These are phyloP conservation scores for Myotis findleyi DNA, from an alignment of 2,797 vertebrate genomes.

Conservation along the genomic window DNA sequence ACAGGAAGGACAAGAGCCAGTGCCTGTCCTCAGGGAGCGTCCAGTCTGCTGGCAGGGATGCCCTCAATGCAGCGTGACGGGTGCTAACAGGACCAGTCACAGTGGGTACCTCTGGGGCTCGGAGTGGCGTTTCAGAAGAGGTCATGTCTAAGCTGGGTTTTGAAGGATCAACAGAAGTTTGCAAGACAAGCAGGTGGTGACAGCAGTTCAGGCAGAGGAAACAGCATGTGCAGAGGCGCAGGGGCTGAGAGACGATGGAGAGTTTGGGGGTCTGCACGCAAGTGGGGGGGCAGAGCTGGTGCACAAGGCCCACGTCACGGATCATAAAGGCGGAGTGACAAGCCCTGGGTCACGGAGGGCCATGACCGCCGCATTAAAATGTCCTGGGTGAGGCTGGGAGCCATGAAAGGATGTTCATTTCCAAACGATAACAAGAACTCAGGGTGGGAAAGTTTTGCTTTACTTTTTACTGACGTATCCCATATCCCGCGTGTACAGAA, in stretches of 20 bases:
- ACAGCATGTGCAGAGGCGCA: background rate
- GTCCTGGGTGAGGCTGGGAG: background rate
- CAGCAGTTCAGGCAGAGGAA: background rate
- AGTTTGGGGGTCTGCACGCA: background rate
- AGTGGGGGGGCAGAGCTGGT: too few species aligned
- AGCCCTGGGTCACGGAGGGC: rapidly evolving
- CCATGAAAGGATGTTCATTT: background rate
- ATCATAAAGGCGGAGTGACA: rapidly evolving
- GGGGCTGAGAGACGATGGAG: background rate
- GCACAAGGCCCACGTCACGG: background rate
- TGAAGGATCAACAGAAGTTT: background rate
- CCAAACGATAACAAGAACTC: conserved; percentile 17
- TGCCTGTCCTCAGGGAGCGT: background rate
- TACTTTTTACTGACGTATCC: background rate
- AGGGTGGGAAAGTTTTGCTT: background rate
- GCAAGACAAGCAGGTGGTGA: background rate
- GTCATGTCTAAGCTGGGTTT: background rate
- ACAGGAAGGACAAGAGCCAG: background rate
- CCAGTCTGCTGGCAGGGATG: background rate
- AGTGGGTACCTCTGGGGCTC: background rate
- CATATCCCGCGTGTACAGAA: background rate
- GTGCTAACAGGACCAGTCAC: background rate
- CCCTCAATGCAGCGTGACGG: background rate
- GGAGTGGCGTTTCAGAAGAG: background rate
- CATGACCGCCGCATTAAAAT: rapidly evolving